Evolutionary conservation across 2,113 vertebrate species (phyloP).

Genomic region (Crotalus tigris): DNA sequence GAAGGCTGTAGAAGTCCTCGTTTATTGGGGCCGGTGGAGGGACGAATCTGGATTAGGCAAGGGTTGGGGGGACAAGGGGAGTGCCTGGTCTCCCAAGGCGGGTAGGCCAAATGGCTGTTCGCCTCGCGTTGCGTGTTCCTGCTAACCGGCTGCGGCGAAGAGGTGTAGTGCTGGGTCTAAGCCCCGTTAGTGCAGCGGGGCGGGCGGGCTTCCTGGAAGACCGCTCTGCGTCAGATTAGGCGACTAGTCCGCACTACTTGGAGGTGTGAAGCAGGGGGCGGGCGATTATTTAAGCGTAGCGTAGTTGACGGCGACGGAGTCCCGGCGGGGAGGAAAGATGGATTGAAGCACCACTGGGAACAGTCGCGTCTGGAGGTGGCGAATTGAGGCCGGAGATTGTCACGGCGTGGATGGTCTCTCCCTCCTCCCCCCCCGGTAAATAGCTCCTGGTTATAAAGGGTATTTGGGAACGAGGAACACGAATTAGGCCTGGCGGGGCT

Average conservation of each 20-base stretch:
- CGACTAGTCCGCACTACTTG: not conserved
- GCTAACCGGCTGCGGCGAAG: too few relatives aligned
- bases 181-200: not conserved
- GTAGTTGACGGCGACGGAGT: not conserved
- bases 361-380: not conserved
- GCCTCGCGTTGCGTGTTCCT: not conserved
- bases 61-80: too few relatives aligned
- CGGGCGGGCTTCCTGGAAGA: not conserved
- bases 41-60: not conserved
- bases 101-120: not conserved
- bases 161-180: not conserved
- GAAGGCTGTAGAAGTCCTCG: not conserved
- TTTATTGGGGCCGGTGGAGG: not conserved
- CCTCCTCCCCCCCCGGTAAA: not conserved
- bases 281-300: too few relatives aligned
- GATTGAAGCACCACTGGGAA: not conserved
- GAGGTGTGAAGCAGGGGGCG: not conserved
- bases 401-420: not conserved
- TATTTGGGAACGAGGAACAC: rapidly evolving
- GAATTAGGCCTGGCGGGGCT: not conserved
- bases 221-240: not conserved
- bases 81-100: not conserved
- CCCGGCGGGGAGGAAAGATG: not conserved
- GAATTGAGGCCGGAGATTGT: not conserved
- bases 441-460: not conserved